A percentile compares a stretch with the other conserved stretches of the same genome.
Conservation (phyloP, 1,140 invertebrate genomes). For the Drosophila albomicans region DNA sequence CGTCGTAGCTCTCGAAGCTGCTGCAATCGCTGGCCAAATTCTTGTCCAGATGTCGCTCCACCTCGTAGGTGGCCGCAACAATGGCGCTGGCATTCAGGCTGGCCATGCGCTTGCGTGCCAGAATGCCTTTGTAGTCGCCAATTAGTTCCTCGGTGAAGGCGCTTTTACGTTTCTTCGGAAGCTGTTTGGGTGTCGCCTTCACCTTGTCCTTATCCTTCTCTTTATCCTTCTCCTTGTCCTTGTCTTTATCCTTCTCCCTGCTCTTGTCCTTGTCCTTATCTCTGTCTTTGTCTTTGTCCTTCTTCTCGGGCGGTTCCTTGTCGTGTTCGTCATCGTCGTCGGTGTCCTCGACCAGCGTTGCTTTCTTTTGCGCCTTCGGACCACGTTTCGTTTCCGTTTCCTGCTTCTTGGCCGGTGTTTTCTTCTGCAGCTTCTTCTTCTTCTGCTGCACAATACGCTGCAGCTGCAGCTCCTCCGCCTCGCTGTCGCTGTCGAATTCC, state of each 20-base stretch:
- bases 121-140: conserved; percentile 92
- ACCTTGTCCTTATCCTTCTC: conserved; percentile 31
- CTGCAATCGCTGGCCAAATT: conserved; percentile 84
- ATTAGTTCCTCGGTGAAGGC: conserved; percentile 90
- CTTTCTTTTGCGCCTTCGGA: conserved; percentile 19
- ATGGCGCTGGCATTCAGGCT: conserved; percentile 97
- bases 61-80: conserved; percentile 95
- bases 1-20: conserved; percentile 85
- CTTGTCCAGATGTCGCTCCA: conserved; percentile 85
- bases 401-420: conserved; percentile 50
- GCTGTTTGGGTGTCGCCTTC: conserved; percentile 63
- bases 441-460: conserved; percentile 53
- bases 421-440: conserved; percentile 67
- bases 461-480: conserved; percentile 78
- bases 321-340: conserved; percentile 26
- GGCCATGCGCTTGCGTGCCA: conserved; percentile 95
- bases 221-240: conserved; percentile 46
- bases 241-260: conserved; percentile 27
- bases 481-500: conserved; percentile 88
- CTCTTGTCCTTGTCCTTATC: conserved; percentile 26
- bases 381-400: conserved; percentile 12
- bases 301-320: conserved; percentile 10
- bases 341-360: not conserved
- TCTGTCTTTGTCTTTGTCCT: conserved; percentile 38
- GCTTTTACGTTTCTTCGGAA: conserved; percentile 85